Base-by-base conservation (phyloP, 2,797 vertebrate species). In the Paguma larvata region DNA sequence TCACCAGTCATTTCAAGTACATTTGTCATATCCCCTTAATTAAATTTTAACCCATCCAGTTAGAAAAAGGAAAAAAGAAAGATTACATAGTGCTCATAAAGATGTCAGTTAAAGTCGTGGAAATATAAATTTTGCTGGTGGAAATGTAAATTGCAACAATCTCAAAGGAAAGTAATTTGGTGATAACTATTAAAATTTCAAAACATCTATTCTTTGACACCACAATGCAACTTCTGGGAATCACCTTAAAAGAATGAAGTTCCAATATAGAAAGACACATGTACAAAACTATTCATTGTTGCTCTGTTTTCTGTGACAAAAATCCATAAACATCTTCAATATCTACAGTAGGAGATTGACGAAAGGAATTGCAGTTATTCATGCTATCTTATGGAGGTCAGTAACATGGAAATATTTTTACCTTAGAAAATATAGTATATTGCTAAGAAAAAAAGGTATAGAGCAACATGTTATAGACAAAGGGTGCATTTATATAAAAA, bases 41-140 rank as follows among this genome's bases (percentile, higher is more conserved):
- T 82, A 85, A 85, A 44, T 27, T 70, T 30, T 56, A 85, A 85
- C 16, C 32, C 67, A 67, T 65, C 23, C 5, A 10, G 38, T 70
- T 83, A 86, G 79, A 67, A 89, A 94, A 77, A 53, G 19, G 21
- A 53, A n/a, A 65, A 27, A 78, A n/a, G 30, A 84, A 94, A 84
- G 56, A 84, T 38, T 59, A 82, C 19, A 7, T 18, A 41, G 65
- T 44, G 19, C 19, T 65, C 18, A 12, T 9, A 11, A 56, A 7
- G 30, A 44, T 59, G 5, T 7, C n/a, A 14, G 2, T 77, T 82
- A 41, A 89, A 38, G 38, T 38, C 2, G 10, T 12, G 32, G 19
- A 63, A 86, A 78, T 53, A 25, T 65, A 38, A 68, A 51, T 86
- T 82, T 89, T 92, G 51, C 53, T 68, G 12, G 3, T 63, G 25